Conservation (phyloP, 1,140 invertebrate genomes). For the Drosophila carrolli region DNA sequence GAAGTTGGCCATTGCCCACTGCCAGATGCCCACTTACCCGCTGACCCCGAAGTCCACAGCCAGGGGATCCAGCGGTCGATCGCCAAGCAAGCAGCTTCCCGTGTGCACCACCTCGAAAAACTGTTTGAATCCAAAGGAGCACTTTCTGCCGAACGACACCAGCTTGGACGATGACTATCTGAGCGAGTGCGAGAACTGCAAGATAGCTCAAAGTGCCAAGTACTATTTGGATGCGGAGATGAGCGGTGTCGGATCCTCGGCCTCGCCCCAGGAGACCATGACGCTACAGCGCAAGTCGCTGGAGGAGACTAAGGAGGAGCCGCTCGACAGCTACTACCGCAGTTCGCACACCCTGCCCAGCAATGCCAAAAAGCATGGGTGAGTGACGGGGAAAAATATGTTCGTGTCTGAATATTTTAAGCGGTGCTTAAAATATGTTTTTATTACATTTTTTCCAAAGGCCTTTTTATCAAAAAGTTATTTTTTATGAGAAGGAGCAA, state of each 20-base stretch:
- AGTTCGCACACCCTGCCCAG: slow-evolving; percentile 89
- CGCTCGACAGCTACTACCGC: slow-evolving; percentile 87
- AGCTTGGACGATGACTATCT: slow-evolving; percentile 90
- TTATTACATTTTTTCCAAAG: too few species aligned
- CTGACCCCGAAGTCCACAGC: slow-evolving; percentile 27
- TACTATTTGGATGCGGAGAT: slow-evolving; percentile 88
- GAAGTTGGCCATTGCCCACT: slow-evolving; percentile 59
- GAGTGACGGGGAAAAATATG: slow-evolving; percentile 29
- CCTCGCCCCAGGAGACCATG: slow-evolving; percentile 89
- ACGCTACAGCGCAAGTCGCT: slow-evolving; percentile 87
- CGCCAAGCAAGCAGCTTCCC: slow-evolving; percentile 74
- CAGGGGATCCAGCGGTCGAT: slow-evolving; percentile 19
- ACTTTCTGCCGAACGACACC: slow-evolving; percentile 84
- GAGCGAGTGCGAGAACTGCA: slow-evolving; percentile 93
- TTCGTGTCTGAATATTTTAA: too few species aligned
- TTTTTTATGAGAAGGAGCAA: too few species aligned
- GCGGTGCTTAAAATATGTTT: too few species aligned
- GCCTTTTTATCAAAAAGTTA: too few species aligned
- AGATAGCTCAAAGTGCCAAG: slow-evolving; percentile 88
- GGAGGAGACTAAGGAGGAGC: slow-evolving; percentile 85
- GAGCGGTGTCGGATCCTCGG: slow-evolving; percentile 76
- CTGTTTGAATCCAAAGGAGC: slow-evolving; percentile 83
- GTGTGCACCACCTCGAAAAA: slow-evolving; percentile 84
- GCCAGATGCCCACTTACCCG: slow-evolving; percentile 79
- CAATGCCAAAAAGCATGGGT: slow-evolving; percentile 88